A percentile compares a stretch with the other conserved stretches of the same genome.
Conservation (phyloP, 2,797 vertebrate genomes). For the Pseudopleuronectes americanus region DNA sequence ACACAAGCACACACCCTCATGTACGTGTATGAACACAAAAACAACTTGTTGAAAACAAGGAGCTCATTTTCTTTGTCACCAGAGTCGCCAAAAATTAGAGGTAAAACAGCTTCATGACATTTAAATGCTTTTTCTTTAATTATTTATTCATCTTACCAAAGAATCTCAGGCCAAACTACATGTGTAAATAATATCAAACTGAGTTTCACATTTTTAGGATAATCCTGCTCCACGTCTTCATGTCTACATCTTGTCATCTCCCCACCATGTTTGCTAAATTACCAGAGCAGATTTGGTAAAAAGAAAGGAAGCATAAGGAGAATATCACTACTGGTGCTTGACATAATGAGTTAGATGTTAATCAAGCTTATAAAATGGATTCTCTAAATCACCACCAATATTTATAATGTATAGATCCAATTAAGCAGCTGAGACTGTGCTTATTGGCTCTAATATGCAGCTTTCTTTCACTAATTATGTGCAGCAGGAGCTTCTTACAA, state of each 20-base stretch:
- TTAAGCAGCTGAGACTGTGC: too few species aligned
- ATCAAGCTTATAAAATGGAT: background rate
- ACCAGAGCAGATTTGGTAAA: background rate
- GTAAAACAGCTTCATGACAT: background rate
- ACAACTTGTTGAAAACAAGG: constrained; percentile 6
- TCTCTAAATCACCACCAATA: background rate
- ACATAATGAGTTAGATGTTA: background rate
- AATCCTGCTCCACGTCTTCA: constrained; percentile 5
- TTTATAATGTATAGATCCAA: background rate
- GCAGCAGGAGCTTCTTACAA: too few species aligned
- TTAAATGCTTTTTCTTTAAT: background rate
- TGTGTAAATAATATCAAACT: background rate
- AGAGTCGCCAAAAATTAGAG: background rate
- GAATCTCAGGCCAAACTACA: background rate
- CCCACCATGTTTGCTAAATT: background rate
- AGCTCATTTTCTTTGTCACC: constrained; percentile 39
- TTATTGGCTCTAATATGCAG: too few species aligned
- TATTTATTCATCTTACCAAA: background rate
- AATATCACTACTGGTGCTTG: background rate
- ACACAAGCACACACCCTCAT: constrained; percentile 6
- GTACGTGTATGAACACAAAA: background rate
- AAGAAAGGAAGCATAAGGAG: background rate
- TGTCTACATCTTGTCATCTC: constrained; percentile 20
- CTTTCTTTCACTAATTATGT: too few species aligned
- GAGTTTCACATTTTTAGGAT: background rate